Percentiles rank a stretch among this genome's conserved stretches.
phyloP scores from a whole-genome alignment of 35 echinoderm and acorn worm genomes.

The Holothuria glaberrima region DNA sequence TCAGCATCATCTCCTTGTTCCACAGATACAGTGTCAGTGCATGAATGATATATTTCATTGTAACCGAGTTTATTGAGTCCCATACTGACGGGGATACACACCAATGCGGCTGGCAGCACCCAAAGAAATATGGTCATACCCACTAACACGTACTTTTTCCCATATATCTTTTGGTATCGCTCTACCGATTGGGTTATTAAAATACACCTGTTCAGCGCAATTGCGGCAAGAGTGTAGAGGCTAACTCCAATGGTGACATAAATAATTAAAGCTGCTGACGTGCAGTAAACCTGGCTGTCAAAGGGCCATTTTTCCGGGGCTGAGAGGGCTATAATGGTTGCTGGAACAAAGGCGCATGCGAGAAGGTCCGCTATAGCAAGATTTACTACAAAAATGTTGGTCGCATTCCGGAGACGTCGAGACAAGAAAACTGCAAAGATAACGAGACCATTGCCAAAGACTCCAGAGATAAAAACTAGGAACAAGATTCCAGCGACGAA shows the following conservation, averaged over 20 bases:
- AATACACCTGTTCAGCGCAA: slow-evolving; percentile 74
- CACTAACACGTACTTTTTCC: slow-evolving; percentile 33
- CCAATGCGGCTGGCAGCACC: slow-evolving; percentile 63
- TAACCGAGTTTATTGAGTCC: slow-evolving; percentile 77
- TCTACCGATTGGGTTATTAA: slow-evolving; percentile 66
- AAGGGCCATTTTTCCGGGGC: slow-evolving; percentile 61
- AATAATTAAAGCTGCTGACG: slow-evolving; percentile 55
- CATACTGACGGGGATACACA: slow-evolving; percentile 40
- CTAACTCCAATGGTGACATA: slow-evolving; percentile 78
- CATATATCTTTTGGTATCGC: slow-evolving; percentile 67
- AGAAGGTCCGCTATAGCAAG: slow-evolving; percentile 87
- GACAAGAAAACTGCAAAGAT: slow-evolving; percentile 77
- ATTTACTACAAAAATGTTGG: slow-evolving; percentile 91
- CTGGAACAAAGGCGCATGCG: slow-evolving; percentile 39
- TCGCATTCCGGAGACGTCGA: slow-evolving; percentile 74
- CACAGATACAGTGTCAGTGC: slow-evolving; percentile 63
- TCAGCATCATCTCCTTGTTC: slow-evolving; percentile 37
- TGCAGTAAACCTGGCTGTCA: slow-evolving; percentile 60
- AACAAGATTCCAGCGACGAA: neutral
- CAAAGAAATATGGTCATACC: slow-evolving; percentile 60
- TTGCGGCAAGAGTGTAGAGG: slow-evolving; percentile 71
- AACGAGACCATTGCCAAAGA: slow-evolving; percentile 81
- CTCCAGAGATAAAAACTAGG: slow-evolving; percentile 59
- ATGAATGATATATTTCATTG: slow-evolving; percentile 72
- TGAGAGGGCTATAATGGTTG: slow-evolving; percentile 60